Evolutionary conservation across 2,113 vertebrate species (phyloP), one percentile per base, ranked within the genome.

Genomic region (Callopanchax toddi): DNA sequence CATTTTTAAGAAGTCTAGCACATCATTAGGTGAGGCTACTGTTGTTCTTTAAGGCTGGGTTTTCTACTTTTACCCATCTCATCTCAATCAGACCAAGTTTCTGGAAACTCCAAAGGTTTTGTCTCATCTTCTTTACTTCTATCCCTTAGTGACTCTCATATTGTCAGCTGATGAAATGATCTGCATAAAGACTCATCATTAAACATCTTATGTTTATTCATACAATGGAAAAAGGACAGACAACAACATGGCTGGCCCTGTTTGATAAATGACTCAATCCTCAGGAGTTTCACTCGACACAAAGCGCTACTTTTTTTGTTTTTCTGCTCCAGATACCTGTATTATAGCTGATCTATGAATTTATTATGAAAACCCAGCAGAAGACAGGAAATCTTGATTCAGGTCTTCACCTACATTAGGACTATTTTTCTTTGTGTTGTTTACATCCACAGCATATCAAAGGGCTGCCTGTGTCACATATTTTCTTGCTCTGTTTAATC

Each of bases 171-270:
- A 70, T 75, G 44, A 71, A 75, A 58, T 42, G 21, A 46, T 32
- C 29, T 25, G 13, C 36, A 42, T 45, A 32, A 37, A 45, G 60
- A 71, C 58, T 52, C 36, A 74, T 84, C 72, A 81, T 36, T 55
- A 65, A 76, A 53, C 36, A 26, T 5, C 66, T 55, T n/a, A 68
- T 78, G 67, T 73, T 70, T 71, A 76, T 76, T 71, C 64, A 81
- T 60, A n/a, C 12, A 9, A 12, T 22, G 55, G 32, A 32, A 25
- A 39, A 25, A 59, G 20, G 23, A 60, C 21, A 32, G 63, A 50
- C 40, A 34, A 64, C 53, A 51, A 42, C 45, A 49, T 57, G 40
- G 37, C 64, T 36, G 3, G 23, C 39, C 22, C 67, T 45, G 42
- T 4, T 59, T 71, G 62, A 76, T 75, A 45, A 62, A 74, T 42